Base-by-base conservation (phyloP, 2,797 vertebrate species). In the Orientallactaga sibirica region DNA sequence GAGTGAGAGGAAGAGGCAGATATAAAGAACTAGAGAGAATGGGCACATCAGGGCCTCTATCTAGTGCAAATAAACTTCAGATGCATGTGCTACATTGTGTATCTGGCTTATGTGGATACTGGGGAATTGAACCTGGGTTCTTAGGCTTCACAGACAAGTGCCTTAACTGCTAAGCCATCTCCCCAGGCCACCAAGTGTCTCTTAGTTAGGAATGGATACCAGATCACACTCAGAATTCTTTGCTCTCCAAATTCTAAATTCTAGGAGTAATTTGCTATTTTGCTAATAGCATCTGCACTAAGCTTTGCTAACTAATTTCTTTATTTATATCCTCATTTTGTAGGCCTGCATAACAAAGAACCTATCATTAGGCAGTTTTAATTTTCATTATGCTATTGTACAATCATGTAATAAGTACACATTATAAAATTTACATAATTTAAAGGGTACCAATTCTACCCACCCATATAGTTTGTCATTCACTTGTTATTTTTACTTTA, bases 311-410 rank as follows among this genome's bases (percentile, higher is more conserved):
- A 84, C 55, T 75, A 77, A 52, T 78, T 64, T 84, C 22, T 25
- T 64, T 62, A 64, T 92, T 86, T 93, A 67, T 20, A 25, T 82
- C 41, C 70, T 90, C 90, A n/a, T 64, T 62, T 27, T 43, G 11
- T 5, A 70, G 22, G 77, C 33, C 80, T 64, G 88, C 27, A 66
- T 10, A 4, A 22, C 9, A 91, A 94, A 92, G 68, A 19, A 92
- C 71, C 12, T 62, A 66, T 37, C 55, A 94, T 48, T 90, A 66
- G 52, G 74, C 58, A 75, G 37, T 76, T 90, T 94, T 87, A 74
- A 90, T 90, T 92, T 92, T 92, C 95, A 95, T 86, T 89, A 58
- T 33, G 52, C 71, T 79, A 74, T 25, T 88, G 25, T 92, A 24
- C 92, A 92, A 86, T 48, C 41, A 24, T 61, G 29, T 20, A 78